Percentiles rank a stretch among this genome's conserved stretches.
These are phyloP conservation scores for Lydus trimaculatus DNA, from an alignment of 2,888 invertebrate genomes.

Conservation along the genomic window DNA sequence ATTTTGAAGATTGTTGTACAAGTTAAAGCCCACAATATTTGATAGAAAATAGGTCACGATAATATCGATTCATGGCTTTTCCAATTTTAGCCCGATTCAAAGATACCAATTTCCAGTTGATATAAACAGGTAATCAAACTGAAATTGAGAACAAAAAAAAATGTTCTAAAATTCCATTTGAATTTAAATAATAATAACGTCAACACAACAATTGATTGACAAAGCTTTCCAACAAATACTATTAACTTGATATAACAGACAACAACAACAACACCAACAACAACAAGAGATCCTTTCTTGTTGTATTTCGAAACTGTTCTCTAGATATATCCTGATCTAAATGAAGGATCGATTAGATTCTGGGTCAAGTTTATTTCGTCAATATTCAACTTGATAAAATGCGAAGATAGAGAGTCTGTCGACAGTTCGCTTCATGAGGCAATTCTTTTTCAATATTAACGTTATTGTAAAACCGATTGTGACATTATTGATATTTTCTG, in stretches of 20 bases:
- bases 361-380: constrained; percentile 3
- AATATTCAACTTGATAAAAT: not conserved
- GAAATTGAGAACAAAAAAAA: not conserved
- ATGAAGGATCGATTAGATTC: not conserved
- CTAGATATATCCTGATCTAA: not conserved
- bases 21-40: not conserved
- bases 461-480: no score
- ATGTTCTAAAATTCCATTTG: not conserved
- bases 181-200: not conserved
- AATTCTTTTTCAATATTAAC: no score
- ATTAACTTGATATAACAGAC: not conserved
- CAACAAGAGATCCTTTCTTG: not conserved
- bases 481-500: no score
- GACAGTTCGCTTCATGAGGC: no score
- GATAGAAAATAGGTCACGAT: constrained; percentile 5
- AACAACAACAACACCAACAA: not conserved
- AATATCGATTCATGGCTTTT: not conserved
- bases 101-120: not conserved
- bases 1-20: not conserved
- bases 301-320: not conserved
- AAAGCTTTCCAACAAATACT: not conserved
- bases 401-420: no score
- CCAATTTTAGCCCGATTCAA: not conserved
- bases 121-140: not conserved
- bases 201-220: not conserved